phyloP scores from a whole-genome alignment of 2,797 vertebrate species.

The Yasuhikotakia modesta region DNA sequence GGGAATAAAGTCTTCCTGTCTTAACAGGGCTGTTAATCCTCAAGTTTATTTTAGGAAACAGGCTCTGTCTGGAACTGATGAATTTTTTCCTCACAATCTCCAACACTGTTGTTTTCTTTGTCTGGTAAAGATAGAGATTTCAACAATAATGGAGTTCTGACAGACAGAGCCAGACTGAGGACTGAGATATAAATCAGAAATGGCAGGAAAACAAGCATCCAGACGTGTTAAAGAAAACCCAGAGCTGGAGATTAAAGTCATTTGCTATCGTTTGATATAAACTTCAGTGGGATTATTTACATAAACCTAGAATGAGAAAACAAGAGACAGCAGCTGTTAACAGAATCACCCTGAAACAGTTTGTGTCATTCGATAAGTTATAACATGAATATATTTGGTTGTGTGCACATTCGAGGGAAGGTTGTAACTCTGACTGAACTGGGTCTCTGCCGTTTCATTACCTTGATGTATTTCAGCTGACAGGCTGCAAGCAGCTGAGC shows the following conservation, averaged over 20 bases:
- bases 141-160: conserved; percentile 22
- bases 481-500: conserved; percentile 29
- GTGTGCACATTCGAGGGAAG: background rate
- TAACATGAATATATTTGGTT: background rate
- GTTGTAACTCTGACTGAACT: conserved; percentile 17
- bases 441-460: conserved; percentile 42
- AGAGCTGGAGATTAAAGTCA: conserved; percentile 2
- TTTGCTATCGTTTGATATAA: background rate
- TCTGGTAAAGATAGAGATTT: conserved; percentile 21
- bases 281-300: background rate
- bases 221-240: background rate
- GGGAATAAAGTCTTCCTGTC: background rate
- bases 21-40: background rate
- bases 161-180: conserved; percentile 5
- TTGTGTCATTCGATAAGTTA: background rate
- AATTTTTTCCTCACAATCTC: background rate
- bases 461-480: conserved; percentile 43
- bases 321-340: background rate
- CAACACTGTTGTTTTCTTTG: conserved; percentile 12
- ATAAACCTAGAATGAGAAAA: background rate
- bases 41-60: conserved; percentile 16
- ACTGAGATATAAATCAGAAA: conserved; percentile 1
- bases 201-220: background rate
- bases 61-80: conserved; percentile 29
- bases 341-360: background rate